These are phyloP conservation scores for Trachelipus rathkii DNA, from an alignment of 1,140 invertebrate genomes.

Conservation along the genomic window DNA sequence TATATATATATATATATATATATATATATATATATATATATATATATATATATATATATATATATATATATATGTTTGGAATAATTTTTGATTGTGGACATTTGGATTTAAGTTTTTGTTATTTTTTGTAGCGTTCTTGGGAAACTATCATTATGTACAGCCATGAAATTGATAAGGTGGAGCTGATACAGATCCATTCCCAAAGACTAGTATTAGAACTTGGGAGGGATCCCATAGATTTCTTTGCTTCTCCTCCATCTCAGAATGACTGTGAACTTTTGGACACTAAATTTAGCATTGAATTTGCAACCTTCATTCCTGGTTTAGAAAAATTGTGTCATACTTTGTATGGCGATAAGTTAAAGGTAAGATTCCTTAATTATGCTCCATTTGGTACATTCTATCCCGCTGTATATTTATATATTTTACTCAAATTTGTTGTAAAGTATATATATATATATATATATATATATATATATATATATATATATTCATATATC, in stretches of 20 bases:
- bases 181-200: background rate
- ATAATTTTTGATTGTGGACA: no score
- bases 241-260: conserved; percentile 12
- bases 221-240: conserved; percentile 13
- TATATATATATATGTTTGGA: no score
- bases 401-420: no score
- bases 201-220: background rate
- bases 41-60: no score
- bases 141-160: conserved; percentile 25
- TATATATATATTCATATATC: no score
- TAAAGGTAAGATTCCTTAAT: background rate
- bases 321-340: background rate
- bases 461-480: no score
- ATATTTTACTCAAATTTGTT: no score
- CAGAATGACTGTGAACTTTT: background rate
- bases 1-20: no score
- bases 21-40: no score
- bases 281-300: background rate
- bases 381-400: no score
- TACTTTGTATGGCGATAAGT: background rate
- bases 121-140: conserved; percentile 3
- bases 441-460: no score
- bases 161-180: background rate
- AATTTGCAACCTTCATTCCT: background rate
- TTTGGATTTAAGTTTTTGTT: no score